Evolutionary conservation across 1,140 invertebrate genomes (phyloP), one percentile per base, ranked within the genome.

Genomic region (Wiebesia pumilae): DNA sequence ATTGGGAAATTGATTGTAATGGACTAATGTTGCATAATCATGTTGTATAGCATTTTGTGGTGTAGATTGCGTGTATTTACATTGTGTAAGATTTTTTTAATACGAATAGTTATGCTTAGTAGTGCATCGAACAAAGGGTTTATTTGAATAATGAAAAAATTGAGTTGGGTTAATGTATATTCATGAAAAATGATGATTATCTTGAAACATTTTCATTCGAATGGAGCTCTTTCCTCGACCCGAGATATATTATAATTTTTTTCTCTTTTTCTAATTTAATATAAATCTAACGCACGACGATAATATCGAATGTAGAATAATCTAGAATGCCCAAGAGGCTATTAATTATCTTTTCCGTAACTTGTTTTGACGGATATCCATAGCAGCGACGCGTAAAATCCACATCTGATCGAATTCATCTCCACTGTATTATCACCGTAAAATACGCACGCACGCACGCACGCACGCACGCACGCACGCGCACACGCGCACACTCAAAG

Each of bases 1-100:
- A 10, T n/a, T 77, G 71, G 33, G 54, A 62, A 62, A 77, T 77
- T 62, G 54, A 84, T 84, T 62, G 75, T 84, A 75, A 84, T 40
- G 69, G 80, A 40, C n/a, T n/a, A 16, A 69, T 40, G 27, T 83
- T 83, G 58, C 65, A 82, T 65, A 67, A 69, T 67, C 80, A 27
- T 40, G 38, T 69, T 62, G 54, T 69, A 24, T 4, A 21, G 30
- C n/a, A 58, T 62, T 80, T 62, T 62, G 62, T 67, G 35, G 24
- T 67, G 16, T 69, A 0, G 27, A 3, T 69, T 71, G 4, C 30
- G 6, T 54, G 47, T 79, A 54, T 79, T 79, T 54, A 79, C 47
- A 35, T 79, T 79, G 51, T 54, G 51, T 35, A 79, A 77, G 43
- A n/a, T 79, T 79, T 51, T 73, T 75, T 33, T 75, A 43, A 27